Evolutionary conservation across 2,113 vertebrate species (phyloP).

Genomic region (Ginglymostoma cirratum): DNA sequence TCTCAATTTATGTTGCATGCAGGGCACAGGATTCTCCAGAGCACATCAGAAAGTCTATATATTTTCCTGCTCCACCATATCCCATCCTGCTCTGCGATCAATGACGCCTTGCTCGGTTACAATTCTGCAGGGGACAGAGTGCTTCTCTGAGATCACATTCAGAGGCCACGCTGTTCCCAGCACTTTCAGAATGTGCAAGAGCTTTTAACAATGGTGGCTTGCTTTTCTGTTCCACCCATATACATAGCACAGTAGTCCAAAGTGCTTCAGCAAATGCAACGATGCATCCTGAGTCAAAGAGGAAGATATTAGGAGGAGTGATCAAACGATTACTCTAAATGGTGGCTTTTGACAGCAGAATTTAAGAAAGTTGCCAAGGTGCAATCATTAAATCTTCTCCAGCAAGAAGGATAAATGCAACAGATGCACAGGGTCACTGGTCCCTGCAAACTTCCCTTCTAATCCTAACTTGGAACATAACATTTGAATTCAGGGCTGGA

Average conservation of each 20-base stretch:
- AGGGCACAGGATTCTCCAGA: background rate
- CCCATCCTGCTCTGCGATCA: background rate
- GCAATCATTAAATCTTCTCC: background rate
- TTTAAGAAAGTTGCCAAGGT: background rate
- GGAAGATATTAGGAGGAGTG: background rate
- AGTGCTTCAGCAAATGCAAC: background rate
- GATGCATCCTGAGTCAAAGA: background rate
- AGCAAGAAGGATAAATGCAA: background rate
- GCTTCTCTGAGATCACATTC: background rate
- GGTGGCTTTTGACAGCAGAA: background rate
- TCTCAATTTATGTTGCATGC: constrained; percentile 40
- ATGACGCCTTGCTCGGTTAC: background rate
- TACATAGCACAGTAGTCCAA: background rate
- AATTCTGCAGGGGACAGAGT: too few species aligned
- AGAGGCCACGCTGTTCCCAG: background rate
- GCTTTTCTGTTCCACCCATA: background rate
- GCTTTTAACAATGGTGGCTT: background rate
- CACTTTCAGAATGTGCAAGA: background rate
- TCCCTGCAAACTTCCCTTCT: background rate
- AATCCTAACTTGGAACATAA: background rate
- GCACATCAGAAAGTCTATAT: background rate
- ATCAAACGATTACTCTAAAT: background rate
- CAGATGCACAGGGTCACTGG: background rate
- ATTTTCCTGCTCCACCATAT: background rate
- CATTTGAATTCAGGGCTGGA: too few species aligned